These are phyloP conservation scores for Cryptus armator DNA, from an alignment of 2,888 invertebrate genomes.

Conservation along the genomic window DNA sequence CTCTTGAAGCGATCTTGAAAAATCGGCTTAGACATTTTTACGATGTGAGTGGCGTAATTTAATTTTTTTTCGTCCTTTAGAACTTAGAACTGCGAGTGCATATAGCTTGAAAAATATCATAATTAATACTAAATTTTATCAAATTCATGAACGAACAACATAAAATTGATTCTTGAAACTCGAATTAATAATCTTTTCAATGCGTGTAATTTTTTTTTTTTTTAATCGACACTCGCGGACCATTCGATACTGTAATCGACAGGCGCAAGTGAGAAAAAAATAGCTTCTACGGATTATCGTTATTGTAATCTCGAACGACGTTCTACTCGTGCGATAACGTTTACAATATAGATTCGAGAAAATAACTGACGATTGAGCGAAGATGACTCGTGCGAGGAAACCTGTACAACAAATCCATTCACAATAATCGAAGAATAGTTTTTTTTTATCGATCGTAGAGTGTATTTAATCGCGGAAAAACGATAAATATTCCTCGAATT, in stretches of 20 bases:
- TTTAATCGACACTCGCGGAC: not conserved
- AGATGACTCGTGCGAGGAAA: slow-evolving; percentile 1
- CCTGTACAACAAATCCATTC: not conserved
- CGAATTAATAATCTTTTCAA: no score
- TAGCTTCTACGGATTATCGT: slow-evolving; percentile 42
- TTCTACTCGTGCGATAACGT: slow-evolving; percentile 37
- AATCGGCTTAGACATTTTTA: not conserved
- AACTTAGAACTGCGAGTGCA: not conserved
- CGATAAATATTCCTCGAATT: not conserved
- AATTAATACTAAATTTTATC: not conserved
- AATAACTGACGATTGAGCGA: slow-evolving; percentile 10
- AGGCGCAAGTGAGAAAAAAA: not conserved
- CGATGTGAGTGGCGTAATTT: slow-evolving; percentile 2
- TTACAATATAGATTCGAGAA: slow-evolving; percentile 12
- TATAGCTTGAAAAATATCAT: no score
- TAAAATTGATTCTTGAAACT: not conserved
- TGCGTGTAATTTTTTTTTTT: not conserved
- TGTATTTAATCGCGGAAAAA: not conserved
- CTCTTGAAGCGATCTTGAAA: not conserved
- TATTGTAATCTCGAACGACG: slow-evolving; percentile 35
- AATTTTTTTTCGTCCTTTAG: not conserved
- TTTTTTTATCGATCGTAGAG: not conserved
- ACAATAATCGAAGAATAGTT: not conserved
- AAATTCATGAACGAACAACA: not conserved
- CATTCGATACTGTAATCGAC: not conserved